Conservation (phyloP, 1,140 invertebrate genomes). For the Diprion similis region DNA sequence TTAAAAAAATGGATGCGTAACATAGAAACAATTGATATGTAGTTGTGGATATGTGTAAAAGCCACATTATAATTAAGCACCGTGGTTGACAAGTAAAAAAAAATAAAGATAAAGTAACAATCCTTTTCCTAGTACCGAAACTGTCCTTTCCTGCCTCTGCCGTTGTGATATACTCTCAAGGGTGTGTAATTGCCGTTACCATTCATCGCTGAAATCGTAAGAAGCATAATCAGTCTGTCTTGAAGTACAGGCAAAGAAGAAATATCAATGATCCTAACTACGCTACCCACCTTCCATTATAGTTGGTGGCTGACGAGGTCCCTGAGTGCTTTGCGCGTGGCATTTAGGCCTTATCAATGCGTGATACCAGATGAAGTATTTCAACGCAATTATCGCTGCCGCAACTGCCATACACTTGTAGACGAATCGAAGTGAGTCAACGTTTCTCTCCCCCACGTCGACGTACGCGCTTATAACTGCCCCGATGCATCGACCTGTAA, state of each 20-base stretch:
- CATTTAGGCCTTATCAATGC: slow-evolving; percentile 74
- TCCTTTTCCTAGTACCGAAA: slow-evolving; percentile 71
- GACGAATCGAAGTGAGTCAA: slow-evolving; percentile 53
- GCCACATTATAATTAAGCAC: background rate
- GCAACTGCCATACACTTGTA: slow-evolving; percentile 69
- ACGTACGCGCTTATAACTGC: slow-evolving; percentile 68
- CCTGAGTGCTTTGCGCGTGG: slow-evolving; percentile 67
- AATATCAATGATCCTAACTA: slow-evolving; percentile 15
- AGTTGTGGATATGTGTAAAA: too few relatives aligned
- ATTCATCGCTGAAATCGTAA: slow-evolving; percentile 66
- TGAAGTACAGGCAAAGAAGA: slow-evolving; percentile 14
- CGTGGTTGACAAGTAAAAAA: background rate
- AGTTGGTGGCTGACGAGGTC: slow-evolving; percentile 59
- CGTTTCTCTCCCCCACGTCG: slow-evolving; percentile 46
- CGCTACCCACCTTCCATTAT: slow-evolving; percentile 53
- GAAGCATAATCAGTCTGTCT: slow-evolving; percentile 18
- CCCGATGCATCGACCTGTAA: slow-evolving; percentile 70
- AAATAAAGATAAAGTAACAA: background rate
- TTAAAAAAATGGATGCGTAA: too few relatives aligned
- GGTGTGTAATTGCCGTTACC: slow-evolving; percentile 79
- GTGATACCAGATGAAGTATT: slow-evolving; percentile 76
- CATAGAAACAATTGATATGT: too few relatives aligned
- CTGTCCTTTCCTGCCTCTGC: slow-evolving; percentile 76
- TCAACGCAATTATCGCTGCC: slow-evolving; percentile 66
- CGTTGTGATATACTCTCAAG: slow-evolving; percentile 78